These are phyloP conservation scores for Aphelocoma californica DNA, from an alignment of 2,797 vertebrate genomes.

Conservation along the genomic window DNA sequence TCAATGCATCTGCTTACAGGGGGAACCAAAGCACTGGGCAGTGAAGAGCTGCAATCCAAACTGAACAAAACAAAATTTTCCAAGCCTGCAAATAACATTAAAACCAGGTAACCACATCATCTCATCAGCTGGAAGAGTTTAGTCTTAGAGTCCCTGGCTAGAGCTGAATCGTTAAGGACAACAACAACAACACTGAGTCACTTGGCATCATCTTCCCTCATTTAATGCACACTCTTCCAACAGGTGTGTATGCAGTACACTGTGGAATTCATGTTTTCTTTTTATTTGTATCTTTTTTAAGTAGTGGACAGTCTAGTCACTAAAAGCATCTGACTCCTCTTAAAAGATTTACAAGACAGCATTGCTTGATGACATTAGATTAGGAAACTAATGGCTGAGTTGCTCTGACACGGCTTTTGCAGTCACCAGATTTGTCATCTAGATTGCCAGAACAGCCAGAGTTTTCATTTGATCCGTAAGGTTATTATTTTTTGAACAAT, in stretches of 20 bases:
- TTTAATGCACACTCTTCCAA: neutral
- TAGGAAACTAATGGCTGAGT: neutral
- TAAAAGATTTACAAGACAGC: neutral
- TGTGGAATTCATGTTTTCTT: neutral
- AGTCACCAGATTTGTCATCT: neutral
- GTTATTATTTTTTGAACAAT: neutral
- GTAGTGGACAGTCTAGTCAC: neutral
- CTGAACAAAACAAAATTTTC: neutral
- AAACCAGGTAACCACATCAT: neutral
- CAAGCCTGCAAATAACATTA: neutral
- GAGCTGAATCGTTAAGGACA: neutral
- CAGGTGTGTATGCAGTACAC: accelerated
- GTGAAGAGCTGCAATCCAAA: neutral
- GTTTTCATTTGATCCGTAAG: neutral
- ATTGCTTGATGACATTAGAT: neutral
- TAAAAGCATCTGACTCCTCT: neutral
- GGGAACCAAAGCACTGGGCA: neutral
- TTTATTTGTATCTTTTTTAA: neutral
- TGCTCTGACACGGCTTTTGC: neutral
- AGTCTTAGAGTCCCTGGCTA: neutral
- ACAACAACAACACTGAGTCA: neutral
- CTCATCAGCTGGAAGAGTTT: neutral
- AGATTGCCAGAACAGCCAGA: neutral
- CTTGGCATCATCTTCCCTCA: neutral
- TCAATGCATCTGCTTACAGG: neutral